phyloP scores from a whole-genome alignment of 2,888 invertebrate genomes.

The Rhodophaea formosa region DNA sequence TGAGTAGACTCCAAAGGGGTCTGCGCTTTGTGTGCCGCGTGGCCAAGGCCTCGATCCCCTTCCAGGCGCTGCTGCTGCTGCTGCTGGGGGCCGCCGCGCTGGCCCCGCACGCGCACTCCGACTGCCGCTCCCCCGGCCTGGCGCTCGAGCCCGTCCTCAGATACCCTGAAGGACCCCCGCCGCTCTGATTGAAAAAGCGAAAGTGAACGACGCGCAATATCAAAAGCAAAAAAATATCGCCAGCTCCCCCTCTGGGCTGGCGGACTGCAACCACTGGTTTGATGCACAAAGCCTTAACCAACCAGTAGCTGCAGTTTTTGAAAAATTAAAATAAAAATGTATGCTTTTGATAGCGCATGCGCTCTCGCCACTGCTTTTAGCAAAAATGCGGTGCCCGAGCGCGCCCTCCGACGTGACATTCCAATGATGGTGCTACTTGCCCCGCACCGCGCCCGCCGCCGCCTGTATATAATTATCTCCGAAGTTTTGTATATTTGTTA shows the following conservation, averaged over 20 bases:
- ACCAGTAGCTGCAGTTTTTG: constrained; percentile 7
- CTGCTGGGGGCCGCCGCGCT: constrained; percentile 96
- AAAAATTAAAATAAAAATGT: constrained; percentile 21
- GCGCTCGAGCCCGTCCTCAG: constrained; percentile 93
- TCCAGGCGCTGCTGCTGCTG: constrained; percentile 96
- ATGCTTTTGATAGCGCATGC: constrained; percentile 28
- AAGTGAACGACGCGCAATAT: constrained; percentile 30
- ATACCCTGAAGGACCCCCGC: constrained; percentile 96
- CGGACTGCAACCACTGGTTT: background rate
- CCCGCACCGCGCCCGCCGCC: constrained; percentile 25
- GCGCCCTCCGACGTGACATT: constrained; percentile 30
- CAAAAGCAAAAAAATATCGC: constrained; percentile 16
- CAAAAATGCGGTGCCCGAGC: constrained; percentile 43
- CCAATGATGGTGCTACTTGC: constrained; percentile 27
- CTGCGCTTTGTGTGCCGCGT: constrained; percentile 94
- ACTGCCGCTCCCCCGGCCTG: constrained; percentile 89
- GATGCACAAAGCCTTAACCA: background rate
- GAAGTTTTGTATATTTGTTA: constrained; percentile 72
- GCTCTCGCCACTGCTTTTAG: constrained; percentile 41
- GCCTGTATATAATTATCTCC: constrained; percentile 24
- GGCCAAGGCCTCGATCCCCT: constrained; percentile 94
- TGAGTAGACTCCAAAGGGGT: constrained; percentile 82
- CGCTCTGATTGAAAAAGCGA: constrained; percentile 82
- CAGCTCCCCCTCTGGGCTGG: constrained; percentile 27
- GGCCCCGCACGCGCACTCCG: constrained; percentile 92